These are phyloP conservation scores for Cloeon dipterum DNA, from an alignment of 2,888 invertebrate genomes.

Conservation along the genomic window DNA sequence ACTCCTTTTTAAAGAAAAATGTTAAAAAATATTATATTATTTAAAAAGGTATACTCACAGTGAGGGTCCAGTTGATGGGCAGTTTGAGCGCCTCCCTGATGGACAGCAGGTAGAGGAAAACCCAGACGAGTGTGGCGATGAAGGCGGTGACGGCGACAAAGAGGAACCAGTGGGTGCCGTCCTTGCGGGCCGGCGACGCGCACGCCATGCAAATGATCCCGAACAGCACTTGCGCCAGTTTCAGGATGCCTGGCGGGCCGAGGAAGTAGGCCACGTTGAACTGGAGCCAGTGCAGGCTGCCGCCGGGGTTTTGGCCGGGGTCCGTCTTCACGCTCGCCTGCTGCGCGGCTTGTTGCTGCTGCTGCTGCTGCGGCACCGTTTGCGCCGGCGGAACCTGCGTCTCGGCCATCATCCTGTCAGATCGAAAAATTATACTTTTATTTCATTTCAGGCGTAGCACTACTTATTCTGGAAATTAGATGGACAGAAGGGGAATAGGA, in stretches of 20 bases:
- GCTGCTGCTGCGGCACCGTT: slow-evolving; percentile 26
- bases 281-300: slow-evolving; percentile 40
- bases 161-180: slow-evolving; percentile 57
- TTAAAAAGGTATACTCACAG: slow-evolving; percentile 33
- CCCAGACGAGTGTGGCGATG: slow-evolving; percentile 61
- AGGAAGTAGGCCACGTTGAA: slow-evolving; percentile 59
- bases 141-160: slow-evolving; percentile 65
- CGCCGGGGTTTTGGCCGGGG: slow-evolving; percentile 17
- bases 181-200: slow-evolving; percentile 39
- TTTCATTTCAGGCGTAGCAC: no score
- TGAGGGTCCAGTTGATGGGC: slow-evolving; percentile 63
- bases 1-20: neutral
- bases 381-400: slow-evolving; percentile 60
- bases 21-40: no score
- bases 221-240: slow-evolving; percentile 57
- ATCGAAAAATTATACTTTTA: no score
- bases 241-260: slow-evolving; percentile 58
- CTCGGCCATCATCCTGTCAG: slow-evolving; percentile 60
- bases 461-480: no score
- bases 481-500: no score
- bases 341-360: slow-evolving; percentile 18
- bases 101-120: slow-evolving; percentile 53
- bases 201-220: slow-evolving; percentile 71
- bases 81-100: slow-evolving; percentile 54
- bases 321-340: slow-evolving; percentile 20